Base-by-base conservation (phyloP, 2,888 invertebrate genomes). In the Glyphotaelius pellucidus region DNA sequence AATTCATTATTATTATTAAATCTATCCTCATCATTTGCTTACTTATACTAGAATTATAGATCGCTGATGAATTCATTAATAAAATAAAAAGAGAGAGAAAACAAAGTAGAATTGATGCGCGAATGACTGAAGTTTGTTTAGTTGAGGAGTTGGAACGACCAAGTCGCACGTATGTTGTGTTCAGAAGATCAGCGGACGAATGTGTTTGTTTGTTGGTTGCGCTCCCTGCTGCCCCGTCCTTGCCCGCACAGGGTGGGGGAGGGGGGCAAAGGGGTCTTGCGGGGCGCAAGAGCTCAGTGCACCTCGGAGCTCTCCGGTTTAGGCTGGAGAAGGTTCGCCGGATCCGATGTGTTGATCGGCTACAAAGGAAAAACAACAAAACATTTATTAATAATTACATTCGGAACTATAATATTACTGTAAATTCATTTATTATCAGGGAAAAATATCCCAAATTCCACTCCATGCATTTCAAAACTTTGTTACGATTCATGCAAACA, bases 271-370 rank as follows among this genome's bases (percentile, higher is more conserved):
- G 52, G 19, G 67, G 67, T 67, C 19, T 67, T 25, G 5, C 19
- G 30, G 47, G 91, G 85, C 89, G 83, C 42, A 42, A 19, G 90
- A 38, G 32, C 89, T 96, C 97, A 98, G 97, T 98, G 98, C 95
- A 98, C 98, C 97, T 98, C 98, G 94, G 98, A 98, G 95, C 97
- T 97, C 96, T 98, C 98, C 95, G 97, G 97, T 96, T 98, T 98
- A 95, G 96, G 95, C 95, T 97, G 96, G 96, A 97, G 97, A 96
- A 98, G 98, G 96, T 98, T 98, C 95, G 97, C 97, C 96, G 98
- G 97, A 96, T 98, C 98, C 95, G 98, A 97, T 95, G 98, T 97
- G 97, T 97, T 98, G 96, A 98, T 97, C 95, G 98, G 98, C 97
- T 98, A 97, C 83, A 96, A 96, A 94, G 93, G 94, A 94, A 94